Evolutionary conservation across 2,888 invertebrate genomes (phyloP), one percentile per base, ranked within the genome.

Genomic region (Leptopilina myrica): DNA sequence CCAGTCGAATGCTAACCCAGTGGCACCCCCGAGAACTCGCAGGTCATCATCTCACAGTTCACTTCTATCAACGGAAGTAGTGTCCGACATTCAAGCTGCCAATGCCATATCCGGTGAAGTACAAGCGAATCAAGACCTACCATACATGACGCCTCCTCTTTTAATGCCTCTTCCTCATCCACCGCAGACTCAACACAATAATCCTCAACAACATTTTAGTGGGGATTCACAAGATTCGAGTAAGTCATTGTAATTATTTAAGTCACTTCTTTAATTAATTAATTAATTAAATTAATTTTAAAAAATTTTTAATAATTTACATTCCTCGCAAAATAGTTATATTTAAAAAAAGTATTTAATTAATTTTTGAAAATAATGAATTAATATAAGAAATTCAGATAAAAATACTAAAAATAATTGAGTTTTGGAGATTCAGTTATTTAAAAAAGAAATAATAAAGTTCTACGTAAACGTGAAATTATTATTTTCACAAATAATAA

Each of bases 61-160:
- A 20, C 89, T 92, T 46, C 83, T 91, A 76, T 90, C 77, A 79
- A 88, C 84, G 46, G 89, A 88, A 79, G 84, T 80, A 76, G 84
- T 80, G 75, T 78, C 79, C 49, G 94, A 96, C 87, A 97, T 97
- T 90, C 96, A 96, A 46, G 97, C 97, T n/a, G 96, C 96, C 9
- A 95, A 96, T 73, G 97, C 97, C 7, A 97, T 97, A 87, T 95
- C 96, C 79, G 97, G 97, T 14, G 95, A 96, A 88, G 93, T 97
- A 84, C 96, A 97, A 59, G 97, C 97, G 62, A 97, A 96, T 90
- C 96, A 96, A 90, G 97, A 97, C 90, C 92, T 97, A 88, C 97
- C 97, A 0, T 97, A 97, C 91, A 97, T 97, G 95, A 97, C 97
- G 11, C 97, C 97, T 75, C 97, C 95, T 84, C 91, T 96, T 89